phyloP scores from a whole-genome alignment of 2,888 invertebrate genomes.

The Dryobota labecula region DNA sequence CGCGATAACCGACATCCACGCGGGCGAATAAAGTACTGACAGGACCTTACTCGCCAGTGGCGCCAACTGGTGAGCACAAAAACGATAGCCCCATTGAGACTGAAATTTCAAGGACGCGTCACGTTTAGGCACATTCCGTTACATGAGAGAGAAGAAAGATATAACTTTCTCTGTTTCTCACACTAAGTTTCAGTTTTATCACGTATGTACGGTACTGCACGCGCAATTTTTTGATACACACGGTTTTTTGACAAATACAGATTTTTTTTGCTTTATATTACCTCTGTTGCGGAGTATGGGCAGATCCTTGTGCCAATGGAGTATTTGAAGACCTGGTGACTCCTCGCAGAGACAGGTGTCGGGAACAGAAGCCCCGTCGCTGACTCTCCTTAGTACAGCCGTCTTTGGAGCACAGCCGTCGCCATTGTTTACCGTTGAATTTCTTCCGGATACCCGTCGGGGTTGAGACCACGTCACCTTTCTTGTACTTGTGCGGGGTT shows the following conservation, averaged over 20 bases:
- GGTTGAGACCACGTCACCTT: constrained; percentile 98
- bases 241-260: background rate
- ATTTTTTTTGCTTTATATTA: too few species aligned
- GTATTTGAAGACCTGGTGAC: constrained; percentile 87
- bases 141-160: too few species aligned
- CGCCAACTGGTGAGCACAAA: too few species aligned
- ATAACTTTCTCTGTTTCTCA: too few species aligned
- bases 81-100: too few species aligned
- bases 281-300: constrained; percentile 88
- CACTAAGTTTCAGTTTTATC: too few species aligned
- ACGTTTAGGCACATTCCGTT: too few species aligned
- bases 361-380: constrained; percentile 98
- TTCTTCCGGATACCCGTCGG: constrained; percentile 99
- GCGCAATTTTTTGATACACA: background rate
- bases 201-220: too few species aligned
- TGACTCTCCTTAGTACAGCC: constrained; percentile 98
- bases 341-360: constrained; percentile 98
- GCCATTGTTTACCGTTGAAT: constrained; percentile 99
- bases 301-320: constrained; percentile 79
- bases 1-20: too few species aligned
- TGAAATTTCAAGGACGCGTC: too few species aligned
- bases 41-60: too few species aligned
- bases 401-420: constrained; percentile 98
- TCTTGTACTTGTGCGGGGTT: constrained; percentile 98
- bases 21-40: too few species aligned